Evolutionary conservation across 2,113 vertebrate species (phyloP).

Genomic region (Dipodomys ordii): DNA sequence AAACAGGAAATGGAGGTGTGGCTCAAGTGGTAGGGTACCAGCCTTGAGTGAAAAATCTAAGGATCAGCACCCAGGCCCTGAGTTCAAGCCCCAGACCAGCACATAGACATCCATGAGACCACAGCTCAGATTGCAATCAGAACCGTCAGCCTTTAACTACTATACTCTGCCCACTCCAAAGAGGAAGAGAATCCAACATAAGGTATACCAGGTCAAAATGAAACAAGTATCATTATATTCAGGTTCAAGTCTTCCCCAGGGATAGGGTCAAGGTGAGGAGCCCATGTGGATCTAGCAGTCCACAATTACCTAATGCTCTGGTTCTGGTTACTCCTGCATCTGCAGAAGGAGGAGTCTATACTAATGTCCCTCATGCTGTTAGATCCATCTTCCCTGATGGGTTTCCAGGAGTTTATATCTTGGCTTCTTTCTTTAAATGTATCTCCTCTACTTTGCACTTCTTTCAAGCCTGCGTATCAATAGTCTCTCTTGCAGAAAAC

Average conservation of each 20-base stretch:
- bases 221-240: neutral
- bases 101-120: neutral
- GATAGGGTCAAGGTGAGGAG: neutral
- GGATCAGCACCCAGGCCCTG: too few relatives aligned
- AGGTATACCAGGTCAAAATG: neutral
- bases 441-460: neutral
- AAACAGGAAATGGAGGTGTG: neutral
- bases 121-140: neutral
- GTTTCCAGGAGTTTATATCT: neutral
- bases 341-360: neutral
- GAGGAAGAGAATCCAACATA: neutral
- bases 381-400: neutral
- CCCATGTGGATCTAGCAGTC: neutral
- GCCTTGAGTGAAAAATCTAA: too few relatives aligned
- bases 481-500: slow-evolving; percentile 56
- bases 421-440: neutral
- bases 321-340: neutral
- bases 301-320: neutral
- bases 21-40: too few relatives aligned
- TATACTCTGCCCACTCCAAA: neutral
- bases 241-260: neutral
- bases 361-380: neutral
- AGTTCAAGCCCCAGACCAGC: too few relatives aligned
- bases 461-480: slow-evolving; percentile 10
- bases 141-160: neutral